phyloP scores from a whole-genome alignment of 2,797 vertebrate genomes.

The Paratrypauchen microcephalus region DNA sequence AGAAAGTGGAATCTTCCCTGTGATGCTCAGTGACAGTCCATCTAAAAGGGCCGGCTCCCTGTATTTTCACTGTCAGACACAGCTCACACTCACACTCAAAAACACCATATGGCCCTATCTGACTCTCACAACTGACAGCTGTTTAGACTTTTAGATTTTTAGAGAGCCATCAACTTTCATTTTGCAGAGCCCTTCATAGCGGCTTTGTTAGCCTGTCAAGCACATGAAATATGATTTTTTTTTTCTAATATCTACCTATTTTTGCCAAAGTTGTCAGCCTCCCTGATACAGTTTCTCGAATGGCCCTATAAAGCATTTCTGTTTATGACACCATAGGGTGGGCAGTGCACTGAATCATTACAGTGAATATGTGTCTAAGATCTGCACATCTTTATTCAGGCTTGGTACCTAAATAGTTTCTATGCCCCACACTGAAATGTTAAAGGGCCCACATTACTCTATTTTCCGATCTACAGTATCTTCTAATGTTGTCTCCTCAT shows the following conservation, averaged over 20 bases:
- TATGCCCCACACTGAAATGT: no score
- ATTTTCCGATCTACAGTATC: no score
- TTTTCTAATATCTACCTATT: conserved; percentile 32
- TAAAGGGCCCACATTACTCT: no score
- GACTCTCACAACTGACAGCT: conserved; percentile 47
- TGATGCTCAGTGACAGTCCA: conserved; percentile 59
- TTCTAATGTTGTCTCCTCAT: no score
- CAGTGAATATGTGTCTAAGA: no score
- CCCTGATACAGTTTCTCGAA: neutral
- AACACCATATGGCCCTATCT: conserved; percentile 34
- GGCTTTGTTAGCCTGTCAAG: conserved; percentile 48
- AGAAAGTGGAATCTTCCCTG: conserved; percentile 29
- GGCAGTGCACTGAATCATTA: no score
- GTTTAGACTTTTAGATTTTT: conserved; percentile 56
- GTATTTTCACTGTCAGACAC: conserved; percentile 53
- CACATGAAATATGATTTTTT: conserved; percentile 16
- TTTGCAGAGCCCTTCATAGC: conserved; percentile 27
- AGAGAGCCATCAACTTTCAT: conserved; percentile 39
- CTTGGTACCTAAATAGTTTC: no score
- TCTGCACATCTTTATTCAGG: no score
- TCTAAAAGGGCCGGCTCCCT: conserved; percentile 46
- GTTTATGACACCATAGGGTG: no score
- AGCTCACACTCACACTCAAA: conserved; percentile 25
- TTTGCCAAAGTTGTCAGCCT: conserved; percentile 21
- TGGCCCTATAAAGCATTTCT: neutral